Conservation (phyloP, 2,113 vertebrate species). For the Chrysochloris asiatica region DNA sequence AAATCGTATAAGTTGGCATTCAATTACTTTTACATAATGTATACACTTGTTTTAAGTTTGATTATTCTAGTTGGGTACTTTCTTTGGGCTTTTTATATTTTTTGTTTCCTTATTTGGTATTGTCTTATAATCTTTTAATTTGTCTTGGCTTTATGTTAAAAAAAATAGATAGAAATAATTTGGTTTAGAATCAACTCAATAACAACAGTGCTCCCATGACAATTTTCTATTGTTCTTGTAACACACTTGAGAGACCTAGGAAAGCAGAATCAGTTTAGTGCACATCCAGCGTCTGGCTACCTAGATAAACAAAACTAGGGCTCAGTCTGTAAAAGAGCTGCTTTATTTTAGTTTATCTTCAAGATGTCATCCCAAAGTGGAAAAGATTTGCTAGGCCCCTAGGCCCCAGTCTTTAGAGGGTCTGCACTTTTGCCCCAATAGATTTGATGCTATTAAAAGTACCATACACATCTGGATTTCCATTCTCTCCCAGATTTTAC, state of each 20-base stretch:
- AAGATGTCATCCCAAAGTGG: background rate
- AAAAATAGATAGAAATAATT: background rate
- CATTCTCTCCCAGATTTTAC: background rate
- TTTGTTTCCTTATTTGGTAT: background rate
- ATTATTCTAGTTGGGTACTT: background rate
- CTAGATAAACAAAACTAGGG: background rate
- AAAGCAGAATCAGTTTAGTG: background rate
- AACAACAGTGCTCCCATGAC: background rate
- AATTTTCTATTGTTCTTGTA: background rate
- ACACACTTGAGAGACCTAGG: background rate
- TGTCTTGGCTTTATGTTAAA: background rate
- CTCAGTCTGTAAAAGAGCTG: background rate
- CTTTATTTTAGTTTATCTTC: background rate
- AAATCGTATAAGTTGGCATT: background rate
- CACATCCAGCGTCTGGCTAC: background rate
- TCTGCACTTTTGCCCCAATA: background rate
- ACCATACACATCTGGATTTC: background rate
- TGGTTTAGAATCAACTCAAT: background rate
- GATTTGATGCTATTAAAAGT: background rate
- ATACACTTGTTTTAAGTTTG: background rate
- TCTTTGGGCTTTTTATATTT: background rate
- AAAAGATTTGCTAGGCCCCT: background rate
- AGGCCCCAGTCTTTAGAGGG: too few relatives aligned
- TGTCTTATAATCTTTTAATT: background rate
- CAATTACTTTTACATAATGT: background rate